A percentile compares a stretch with the other conserved stretches of the same genome.
Evolutionary conservation across 2,888 invertebrate genomes (phyloP).

Genomic region (Frankliniella intonsa): DNA sequence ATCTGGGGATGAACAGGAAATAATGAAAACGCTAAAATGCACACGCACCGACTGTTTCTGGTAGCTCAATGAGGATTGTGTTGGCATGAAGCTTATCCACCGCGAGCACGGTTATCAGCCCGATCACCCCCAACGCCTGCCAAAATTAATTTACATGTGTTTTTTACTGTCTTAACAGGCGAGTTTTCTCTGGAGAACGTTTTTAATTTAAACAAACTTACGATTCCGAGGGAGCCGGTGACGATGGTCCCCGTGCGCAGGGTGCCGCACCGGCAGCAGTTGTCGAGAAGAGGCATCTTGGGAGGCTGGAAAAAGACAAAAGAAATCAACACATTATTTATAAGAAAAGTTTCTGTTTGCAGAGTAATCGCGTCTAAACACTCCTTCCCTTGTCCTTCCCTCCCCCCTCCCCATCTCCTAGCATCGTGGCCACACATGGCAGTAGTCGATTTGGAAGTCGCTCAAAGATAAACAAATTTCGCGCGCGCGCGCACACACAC

Average conservation of each 20-base stretch:
- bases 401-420: too few relatives aligned
- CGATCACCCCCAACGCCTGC: slow-evolving; percentile 52
- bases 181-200: neutral
- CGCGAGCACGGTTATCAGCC: slow-evolving; percentile 64
- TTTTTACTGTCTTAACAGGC: neutral
- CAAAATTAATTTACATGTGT: neutral
- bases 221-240: slow-evolving; percentile 66
- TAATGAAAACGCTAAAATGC: neutral
- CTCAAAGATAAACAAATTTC: too few relatives aligned
- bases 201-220: slow-evolving; percentile 47
- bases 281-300: slow-evolving; percentile 55
- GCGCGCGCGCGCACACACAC: too few relatives aligned
- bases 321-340: too few relatives aligned
- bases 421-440: too few relatives aligned
- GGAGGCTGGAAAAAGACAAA: neutral
- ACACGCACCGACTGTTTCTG: slow-evolving; percentile 40
- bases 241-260: slow-evolving; percentile 69
- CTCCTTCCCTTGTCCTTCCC: too few relatives aligned
- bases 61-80: slow-evolving; percentile 71
- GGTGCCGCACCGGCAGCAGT: slow-evolving; percentile 68
- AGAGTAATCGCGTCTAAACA: too few relatives aligned
- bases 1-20: slow-evolving; percentile 22
- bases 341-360: too few relatives aligned
- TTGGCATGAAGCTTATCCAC: slow-evolving; percentile 62
- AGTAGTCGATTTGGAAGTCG: too few relatives aligned